Evolutionary conservation across 2,797 vertebrate species (phyloP), one percentile per base, ranked within the genome.

Genomic region (Nannoperca obscura): DNA sequence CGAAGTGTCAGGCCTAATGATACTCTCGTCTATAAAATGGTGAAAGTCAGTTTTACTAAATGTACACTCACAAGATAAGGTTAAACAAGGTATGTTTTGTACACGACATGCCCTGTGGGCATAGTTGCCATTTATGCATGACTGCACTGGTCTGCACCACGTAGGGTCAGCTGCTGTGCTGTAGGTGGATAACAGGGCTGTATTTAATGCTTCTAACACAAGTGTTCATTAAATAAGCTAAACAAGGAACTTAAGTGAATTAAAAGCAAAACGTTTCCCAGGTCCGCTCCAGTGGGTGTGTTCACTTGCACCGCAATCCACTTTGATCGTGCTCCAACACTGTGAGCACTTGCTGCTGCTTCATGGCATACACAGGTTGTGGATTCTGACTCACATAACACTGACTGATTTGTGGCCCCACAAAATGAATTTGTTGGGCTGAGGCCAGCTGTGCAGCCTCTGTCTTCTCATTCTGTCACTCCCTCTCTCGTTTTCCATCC

Each of bases 41-140:
- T 69, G 57, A 68, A 80, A 88, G 79, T 88, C 83, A 78, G 82
- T 72, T 85, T 79, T 47, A 80, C 69, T 87, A 75, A 86, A 88
- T 73, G 68, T 72, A 85, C 27, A 70, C 78, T 80, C 58, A 59
- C 47, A 70, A 81, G 76, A 89, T 88, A 85, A 91, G 86, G 82
- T 90, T 90, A 90, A 88, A 89, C 78, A 80, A 88, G 80, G 80
- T 88, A 69, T 68, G 87, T 86, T 89, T 78, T 85, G 63, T 84
- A 69, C 80, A 80, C 22, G 44, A 87, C 84, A 82, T 86, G 78
- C 79, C 93, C 80, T 1, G 1, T 40, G 74, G 92, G 78, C 65
- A 87, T 84, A 62, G 87, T 90, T 94, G 88, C 84, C 92, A 94
- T 94, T 93, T 91, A 90, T 86, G 92, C 93, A 85, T 90, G 92